Percentiles rank a stretch among this genome's conserved stretches.
Evolutionary conservation across 1,140 invertebrate species (phyloP).

Genomic region (Arctopsyche grandis): DNA sequence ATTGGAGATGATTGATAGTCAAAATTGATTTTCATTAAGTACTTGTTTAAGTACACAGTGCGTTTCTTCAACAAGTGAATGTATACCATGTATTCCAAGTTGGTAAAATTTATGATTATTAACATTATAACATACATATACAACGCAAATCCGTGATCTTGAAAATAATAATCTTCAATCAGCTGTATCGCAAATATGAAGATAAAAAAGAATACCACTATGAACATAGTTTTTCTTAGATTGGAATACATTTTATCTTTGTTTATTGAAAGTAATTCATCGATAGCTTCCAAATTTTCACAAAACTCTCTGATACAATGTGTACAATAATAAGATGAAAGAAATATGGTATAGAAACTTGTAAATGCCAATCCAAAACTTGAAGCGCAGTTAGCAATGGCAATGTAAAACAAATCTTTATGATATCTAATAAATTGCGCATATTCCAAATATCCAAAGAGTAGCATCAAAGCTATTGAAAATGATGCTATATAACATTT

Average conservation of each 20-base stretch:
- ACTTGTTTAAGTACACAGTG: neutral
- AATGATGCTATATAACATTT: neutral
- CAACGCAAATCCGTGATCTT: neutral
- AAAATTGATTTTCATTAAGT: neutral
- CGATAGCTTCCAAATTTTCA: neutral
- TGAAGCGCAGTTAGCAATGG: neutral
- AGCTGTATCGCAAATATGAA: neutral
- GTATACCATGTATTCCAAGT: slow-evolving; percentile 1
- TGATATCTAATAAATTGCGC: neutral
- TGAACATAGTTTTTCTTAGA: neutral
- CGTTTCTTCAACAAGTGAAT: neutral
- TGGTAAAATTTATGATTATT: slow-evolving; percentile 2
- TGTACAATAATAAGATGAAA: neutral
- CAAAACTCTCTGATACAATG: neutral
- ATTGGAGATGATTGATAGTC: neutral
- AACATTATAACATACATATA: neutral
- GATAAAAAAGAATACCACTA: neutral
- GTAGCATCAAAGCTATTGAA: neutral
- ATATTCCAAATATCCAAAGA: neutral
- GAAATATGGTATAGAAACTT: neutral
- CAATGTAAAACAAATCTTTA: neutral
- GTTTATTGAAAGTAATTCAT: neutral
- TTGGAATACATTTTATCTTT: neutral
- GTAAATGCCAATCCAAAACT: neutral
- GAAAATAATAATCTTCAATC: neutral